Base-by-base conservation (phyloP, 2,797 vertebrate species). In the Gephyroberyx darwinii region DNA sequence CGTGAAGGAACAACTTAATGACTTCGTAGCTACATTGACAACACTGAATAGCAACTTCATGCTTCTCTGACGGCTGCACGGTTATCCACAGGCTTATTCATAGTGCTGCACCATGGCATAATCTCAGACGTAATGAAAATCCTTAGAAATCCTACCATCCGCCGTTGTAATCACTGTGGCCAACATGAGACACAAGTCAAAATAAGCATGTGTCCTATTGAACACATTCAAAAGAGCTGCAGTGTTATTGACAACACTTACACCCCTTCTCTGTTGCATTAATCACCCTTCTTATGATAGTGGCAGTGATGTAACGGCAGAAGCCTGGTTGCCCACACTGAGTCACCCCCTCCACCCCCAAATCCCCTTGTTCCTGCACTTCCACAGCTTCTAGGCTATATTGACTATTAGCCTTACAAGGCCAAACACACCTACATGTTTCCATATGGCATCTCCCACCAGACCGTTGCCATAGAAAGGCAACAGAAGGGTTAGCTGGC, bases 301-400 rank as follows among this genome's bases (percentile, higher is more conserved):
- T 62, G 68, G 63, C 71, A 59, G 74, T 89, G 85, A 89, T 86
- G 86, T 85, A 90, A 89, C 80, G 55, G 64, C 70, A 71, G 69
- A 64, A 80, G 77, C 84, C 84, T 68, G 81, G 80, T 75, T 86
- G 78, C 72, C 83, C 19, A 39, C 26, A 39, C 60, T 78, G 78
- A 84, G 72, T 77, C 78, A 69, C 62, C 69, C 74, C 65, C n/a
- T 12, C 14, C 48, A 26, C 79, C 78, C 71, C 62, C 61, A 85
- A 79, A 86, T 80, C 75, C 85, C 71, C 74, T 56, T 68, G 39
- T 81, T 82, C 59, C 75, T 64, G 62, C 33, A 71, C 76, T 72
- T 88, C 80, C 84, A 82, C 77, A 81, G 59, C 82, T 79, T 86
- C 82, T 71, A 74, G 31, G 81, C 69, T 79, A 74, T 84, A 83